Base-by-base conservation (phyloP, 1,140 invertebrate genomes). In the Eciton burchellii region DNA sequence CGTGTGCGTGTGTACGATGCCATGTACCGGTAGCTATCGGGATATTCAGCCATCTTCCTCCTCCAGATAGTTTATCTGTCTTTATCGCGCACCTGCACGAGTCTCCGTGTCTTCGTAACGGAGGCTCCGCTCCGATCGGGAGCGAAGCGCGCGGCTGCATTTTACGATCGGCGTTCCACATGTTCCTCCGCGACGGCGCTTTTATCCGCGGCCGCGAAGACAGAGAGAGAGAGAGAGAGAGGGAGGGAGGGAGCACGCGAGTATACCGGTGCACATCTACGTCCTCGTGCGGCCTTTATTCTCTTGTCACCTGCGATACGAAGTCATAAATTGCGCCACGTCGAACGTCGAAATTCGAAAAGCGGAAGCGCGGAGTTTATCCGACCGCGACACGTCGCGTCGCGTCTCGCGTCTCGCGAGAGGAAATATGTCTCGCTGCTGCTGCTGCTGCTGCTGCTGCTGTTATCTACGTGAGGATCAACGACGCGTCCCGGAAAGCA, bases 281-380 rank as follows among this genome's bases (percentile, higher is more conserved):
- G 43, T 68, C 16, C 21, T 21, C 24, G 21, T 26, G 12, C 19
- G 29, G 14, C 41, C 16, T 68, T 70, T 29, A 68, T 79, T 70
- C 74, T 70, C 74, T 45, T 45, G 74, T 79, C 74, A 79, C 52
- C 35, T 70, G 63, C 63, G 35, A 6, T 45, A 14, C 63, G 12
- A 77, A 79, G 74, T 77, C 74, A 70, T 79, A 79, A 79, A 79
- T 79, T 79, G 35, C 35, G 35, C 11, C 49, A 57, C 41, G 63
- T 70, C 74, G 63, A 68, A 77, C n/a, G 49, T 19, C 47, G 52
- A 77, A 56, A 79, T 56, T 26, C 63, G 35, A 41, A 56, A 24
- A 54, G 49, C 65, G 29, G 11, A 43, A 3, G 66, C 47, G 21
- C n/a, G 45, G 35, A 68, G 74, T 70, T 56, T 79, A 79, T 79